Evolutionary conservation across 2,113 vertebrate genomes (phyloP).

Genomic region (Megaptera novaeangliae): DNA sequence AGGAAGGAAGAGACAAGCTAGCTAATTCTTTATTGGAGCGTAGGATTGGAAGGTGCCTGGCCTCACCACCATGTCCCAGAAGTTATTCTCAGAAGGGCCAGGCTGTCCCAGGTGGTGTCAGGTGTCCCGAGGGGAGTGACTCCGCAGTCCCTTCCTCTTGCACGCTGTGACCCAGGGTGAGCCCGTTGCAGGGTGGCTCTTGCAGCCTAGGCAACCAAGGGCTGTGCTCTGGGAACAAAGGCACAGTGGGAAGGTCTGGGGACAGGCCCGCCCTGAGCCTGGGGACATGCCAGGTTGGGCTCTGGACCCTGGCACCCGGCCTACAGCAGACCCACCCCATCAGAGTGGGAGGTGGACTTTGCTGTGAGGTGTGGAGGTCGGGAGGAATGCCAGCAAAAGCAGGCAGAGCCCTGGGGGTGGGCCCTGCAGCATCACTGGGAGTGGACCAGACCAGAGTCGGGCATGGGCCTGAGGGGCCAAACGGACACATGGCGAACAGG

Average conservation of each 20-base stretch:
- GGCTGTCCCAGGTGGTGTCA: background rate
- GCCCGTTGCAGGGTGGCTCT: background rate
- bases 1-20: too few species aligned
- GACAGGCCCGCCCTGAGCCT: background rate
- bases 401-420: background rate
- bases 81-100: background rate
- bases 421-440: background rate
- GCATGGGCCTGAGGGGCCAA: background rate
- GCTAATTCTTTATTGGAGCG: background rate
- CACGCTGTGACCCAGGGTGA: background rate
- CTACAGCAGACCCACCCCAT: background rate
- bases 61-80: background rate
- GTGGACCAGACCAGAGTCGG: background rate
- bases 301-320: background rate
- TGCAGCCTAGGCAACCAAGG: constrained; percentile 6
- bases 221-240: background rate
- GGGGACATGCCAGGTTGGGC: background rate
- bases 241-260: background rate
- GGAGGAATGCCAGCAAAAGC: background rate
- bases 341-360: constrained; percentile 33
- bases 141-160: background rate
- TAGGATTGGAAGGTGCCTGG: background rate
- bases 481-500: background rate
- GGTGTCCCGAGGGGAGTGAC: background rate
- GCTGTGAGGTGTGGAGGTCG: background rate